phyloP scores from a whole-genome alignment of 2,113 vertebrate genomes.

The Notarius lentiginosus region DNA sequence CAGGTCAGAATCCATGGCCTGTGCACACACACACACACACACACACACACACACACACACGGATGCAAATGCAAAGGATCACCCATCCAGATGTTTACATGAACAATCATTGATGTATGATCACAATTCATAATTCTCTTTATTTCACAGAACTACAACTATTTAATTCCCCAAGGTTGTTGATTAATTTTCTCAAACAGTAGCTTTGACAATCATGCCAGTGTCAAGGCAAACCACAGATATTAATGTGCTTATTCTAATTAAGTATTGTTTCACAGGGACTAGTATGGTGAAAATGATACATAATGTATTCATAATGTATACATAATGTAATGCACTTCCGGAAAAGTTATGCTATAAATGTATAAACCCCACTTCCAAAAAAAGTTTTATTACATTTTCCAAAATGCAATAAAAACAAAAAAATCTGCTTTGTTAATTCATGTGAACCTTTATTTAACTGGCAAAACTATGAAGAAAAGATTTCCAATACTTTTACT shows the following conservation, averaged over 20 bases:
- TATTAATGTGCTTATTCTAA: neutral
- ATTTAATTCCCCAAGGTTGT: neutral
- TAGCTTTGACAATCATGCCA: neutral
- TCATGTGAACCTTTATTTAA: too few relatives aligned
- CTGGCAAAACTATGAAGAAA: too few relatives aligned
- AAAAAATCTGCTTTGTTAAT: too few relatives aligned
- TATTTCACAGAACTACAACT: neutral
- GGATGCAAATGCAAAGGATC: neutral
- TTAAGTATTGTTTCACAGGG: neutral
- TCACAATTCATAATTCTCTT: neutral
- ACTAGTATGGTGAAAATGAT: neutral
- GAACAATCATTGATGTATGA: neutral
- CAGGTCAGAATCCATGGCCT: conserved; percentile 91
- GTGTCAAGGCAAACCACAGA: neutral
- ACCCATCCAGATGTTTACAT: neutral
- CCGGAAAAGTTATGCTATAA: too few relatives aligned
- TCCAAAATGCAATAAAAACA: too few relatives aligned
- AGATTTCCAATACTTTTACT: too few relatives aligned
- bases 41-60: conserved; percentile 4
- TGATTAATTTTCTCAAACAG: neutral
- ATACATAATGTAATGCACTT: too few relatives aligned
- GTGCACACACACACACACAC: conserved; percentile 12
- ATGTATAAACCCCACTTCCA: too few relatives aligned
- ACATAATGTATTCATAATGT: neutral
- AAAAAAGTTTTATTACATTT: too few relatives aligned